phyloP scores from a whole-genome alignment of 2,888 invertebrate species.

The Andricus curvator region DNA sequence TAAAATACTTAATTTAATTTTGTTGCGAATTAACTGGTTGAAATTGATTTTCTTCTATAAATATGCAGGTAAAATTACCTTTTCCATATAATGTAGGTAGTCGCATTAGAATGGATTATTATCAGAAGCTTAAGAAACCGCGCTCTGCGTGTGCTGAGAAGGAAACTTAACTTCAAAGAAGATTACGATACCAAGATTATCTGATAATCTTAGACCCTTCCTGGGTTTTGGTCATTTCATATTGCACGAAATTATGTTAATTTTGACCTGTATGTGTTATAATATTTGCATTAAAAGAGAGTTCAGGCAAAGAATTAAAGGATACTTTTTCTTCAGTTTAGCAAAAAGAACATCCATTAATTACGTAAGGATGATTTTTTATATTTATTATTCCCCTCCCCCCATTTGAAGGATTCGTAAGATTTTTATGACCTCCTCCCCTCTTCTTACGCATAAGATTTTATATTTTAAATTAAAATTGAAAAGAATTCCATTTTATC shows the following conservation, averaged over 20 bases:
- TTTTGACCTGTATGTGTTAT: not conserved
- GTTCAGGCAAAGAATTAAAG: no score
- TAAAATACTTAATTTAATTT: not conserved
- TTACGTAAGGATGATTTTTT: no score
- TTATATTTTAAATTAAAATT: no score
- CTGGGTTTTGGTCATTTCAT: not conserved
- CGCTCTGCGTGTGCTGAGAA: not conserved
- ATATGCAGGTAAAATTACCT: not conserved
- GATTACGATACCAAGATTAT: slow-evolving; percentile 21
- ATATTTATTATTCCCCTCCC: no score
- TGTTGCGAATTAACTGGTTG: not conserved
- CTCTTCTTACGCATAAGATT: no score
- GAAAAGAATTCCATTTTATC: no score
- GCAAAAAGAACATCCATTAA: no score
- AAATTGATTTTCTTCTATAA: not conserved
- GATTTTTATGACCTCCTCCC: no score
- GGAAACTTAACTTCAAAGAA: slow-evolving; percentile 29
- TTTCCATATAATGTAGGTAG: not conserved
- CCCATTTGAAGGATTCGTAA: no score
- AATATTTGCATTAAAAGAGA: not conserved
- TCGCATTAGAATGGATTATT: slow-evolving; percentile 22
- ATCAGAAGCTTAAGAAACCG: not conserved
- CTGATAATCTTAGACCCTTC: not conserved
- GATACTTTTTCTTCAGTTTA: no score
- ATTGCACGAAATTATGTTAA: not conserved